A percentile compares a stretch with the other conserved stretches of the same genome.
These are phyloP conservation scores for Apamea epomidion DNA, from an alignment of 2,888 invertebrate species.

Conservation along the genomic window DNA sequence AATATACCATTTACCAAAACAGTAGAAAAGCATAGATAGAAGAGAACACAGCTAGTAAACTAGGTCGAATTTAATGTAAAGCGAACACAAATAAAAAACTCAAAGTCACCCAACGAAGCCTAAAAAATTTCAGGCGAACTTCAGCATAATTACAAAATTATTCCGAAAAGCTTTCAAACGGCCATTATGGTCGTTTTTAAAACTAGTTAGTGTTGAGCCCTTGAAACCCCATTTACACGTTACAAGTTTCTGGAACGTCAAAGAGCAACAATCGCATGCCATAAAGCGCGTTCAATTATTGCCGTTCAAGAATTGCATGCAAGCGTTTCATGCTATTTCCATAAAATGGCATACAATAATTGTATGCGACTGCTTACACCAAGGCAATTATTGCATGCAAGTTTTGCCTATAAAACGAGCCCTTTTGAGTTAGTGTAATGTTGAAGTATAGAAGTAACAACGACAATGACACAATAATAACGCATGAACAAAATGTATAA, in stretches of 20 bases:
- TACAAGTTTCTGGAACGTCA: no score
- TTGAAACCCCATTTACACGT: no score
- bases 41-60: neutral
- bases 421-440: no score
- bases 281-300: neutral
- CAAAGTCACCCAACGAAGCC: neutral
- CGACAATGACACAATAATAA: no score
- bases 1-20: neutral
- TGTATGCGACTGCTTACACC: no score
- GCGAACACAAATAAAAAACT: constrained; percentile 4
- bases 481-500: no score
- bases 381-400: no score
- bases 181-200: neutral
- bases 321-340: neutral
- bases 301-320: neutral
- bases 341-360: no score
- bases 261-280: no score
- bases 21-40: neutral
- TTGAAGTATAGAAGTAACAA: no score
- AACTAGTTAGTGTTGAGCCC: neutral
- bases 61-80: constrained; percentile 5
- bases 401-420: no score
- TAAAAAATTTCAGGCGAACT: constrained; percentile 10
- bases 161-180: constrained; percentile 11
- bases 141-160: constrained; percentile 32